Evolutionary conservation across 2,888 invertebrate genomes (phyloP).

Genomic region (Nomada goodeniana): DNA sequence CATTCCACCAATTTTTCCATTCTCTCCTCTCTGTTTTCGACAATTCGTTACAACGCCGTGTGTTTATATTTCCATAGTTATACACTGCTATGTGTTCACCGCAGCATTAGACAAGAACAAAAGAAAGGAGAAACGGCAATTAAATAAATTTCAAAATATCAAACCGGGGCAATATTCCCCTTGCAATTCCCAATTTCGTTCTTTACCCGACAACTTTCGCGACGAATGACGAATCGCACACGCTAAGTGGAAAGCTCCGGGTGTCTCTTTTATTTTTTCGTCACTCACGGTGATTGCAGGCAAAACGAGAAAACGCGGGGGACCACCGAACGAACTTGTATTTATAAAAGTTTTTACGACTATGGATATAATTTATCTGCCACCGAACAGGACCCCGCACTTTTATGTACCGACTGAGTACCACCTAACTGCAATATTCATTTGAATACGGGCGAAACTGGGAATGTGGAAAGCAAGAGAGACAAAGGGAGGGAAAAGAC

Average conservation of each 20-base stretch:
- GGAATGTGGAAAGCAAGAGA: constrained; percentile 20
- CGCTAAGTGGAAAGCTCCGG: constrained; percentile 18
- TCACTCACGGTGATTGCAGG: constrained; percentile 50
- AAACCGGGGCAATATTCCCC: not conserved
- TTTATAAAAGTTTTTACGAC: constrained; percentile 75
- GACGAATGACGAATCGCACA: constrained; percentile 10
- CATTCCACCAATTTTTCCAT: no score
- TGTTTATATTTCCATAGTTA: no score
- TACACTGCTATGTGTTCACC: no score
- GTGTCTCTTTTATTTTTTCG: constrained; percentile 7
- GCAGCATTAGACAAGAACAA: no score
- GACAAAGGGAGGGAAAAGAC: not conserved
- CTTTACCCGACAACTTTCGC: not conserved
- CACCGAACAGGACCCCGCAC: constrained; percentile 64
- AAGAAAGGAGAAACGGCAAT: no score
- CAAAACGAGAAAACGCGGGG: not conserved
- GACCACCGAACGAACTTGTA: constrained; percentile 37
- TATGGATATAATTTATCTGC: constrained; percentile 75
- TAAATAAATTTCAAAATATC: not conserved
- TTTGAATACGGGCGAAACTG: constrained; percentile 69
- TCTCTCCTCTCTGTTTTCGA: no score
- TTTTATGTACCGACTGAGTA: constrained; percentile 62
- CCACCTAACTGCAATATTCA: constrained; percentile 73
- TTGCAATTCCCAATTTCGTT: not conserved
- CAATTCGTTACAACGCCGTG: no score